Evolutionary conservation across 2,113 vertebrate species (phyloP).

Genomic region (Tringa solitaria): DNA sequence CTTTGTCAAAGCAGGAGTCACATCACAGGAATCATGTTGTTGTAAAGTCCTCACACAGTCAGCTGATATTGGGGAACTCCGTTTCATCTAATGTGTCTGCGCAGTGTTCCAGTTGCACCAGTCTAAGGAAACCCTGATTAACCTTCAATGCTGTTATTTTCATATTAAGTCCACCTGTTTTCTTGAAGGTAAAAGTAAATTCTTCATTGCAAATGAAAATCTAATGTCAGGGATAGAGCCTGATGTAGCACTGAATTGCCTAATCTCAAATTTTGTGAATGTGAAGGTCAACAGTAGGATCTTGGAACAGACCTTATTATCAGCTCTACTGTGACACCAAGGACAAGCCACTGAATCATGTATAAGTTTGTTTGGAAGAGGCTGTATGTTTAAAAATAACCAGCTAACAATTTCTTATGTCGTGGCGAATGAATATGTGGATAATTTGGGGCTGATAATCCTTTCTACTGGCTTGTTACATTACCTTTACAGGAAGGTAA

Average conservation of each 20-base stretch:
- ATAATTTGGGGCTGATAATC: background rate
- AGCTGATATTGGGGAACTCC: background rate
- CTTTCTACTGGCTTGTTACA: background rate
- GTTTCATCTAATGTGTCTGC: background rate
- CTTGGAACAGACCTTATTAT: background rate
- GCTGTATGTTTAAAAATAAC: background rate
- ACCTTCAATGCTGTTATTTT: background rate
- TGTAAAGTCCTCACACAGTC: background rate
- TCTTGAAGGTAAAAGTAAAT: background rate
- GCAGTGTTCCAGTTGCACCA: background rate
- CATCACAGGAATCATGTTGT: background rate
- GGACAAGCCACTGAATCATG: background rate
- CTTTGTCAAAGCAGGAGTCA: background rate
- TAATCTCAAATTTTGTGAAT: background rate
- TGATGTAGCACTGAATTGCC: background rate
- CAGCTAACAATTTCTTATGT: background rate
- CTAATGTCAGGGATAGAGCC: background rate
- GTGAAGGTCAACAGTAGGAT: background rate
- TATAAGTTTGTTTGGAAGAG: background rate
- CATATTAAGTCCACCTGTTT: background rate
- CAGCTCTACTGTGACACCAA: background rate
- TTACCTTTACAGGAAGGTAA: background rate
- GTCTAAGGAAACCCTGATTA: background rate
- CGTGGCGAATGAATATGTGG: background rate
- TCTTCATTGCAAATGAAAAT: background rate